phyloP scores from a whole-genome alignment of 2,113 vertebrate genomes.

The Prionailurus bengalensis region DNA sequence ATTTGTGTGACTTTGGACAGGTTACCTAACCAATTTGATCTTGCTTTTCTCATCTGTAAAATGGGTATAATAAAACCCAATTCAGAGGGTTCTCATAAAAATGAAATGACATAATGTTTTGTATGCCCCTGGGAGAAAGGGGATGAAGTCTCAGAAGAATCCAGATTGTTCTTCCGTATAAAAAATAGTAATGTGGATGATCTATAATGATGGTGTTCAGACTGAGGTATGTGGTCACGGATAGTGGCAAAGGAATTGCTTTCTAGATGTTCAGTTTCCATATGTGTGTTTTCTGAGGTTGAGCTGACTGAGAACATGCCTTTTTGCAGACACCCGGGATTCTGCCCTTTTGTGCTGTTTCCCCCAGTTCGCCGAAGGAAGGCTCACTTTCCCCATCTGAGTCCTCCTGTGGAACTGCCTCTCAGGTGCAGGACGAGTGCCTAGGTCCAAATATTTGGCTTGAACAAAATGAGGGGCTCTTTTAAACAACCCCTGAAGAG shows the following conservation, averaged over 20 bases:
- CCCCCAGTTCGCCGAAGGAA: not conserved
- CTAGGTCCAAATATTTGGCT: not conserved
- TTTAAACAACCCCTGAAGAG: not conserved
- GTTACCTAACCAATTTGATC: not conserved
- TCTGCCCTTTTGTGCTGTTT: fast-evolving
- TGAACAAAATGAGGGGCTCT: no score
- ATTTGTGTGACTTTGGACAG: not conserved
- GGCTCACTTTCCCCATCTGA: not conserved
- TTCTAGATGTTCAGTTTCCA: not conserved
- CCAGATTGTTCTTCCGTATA: no score
- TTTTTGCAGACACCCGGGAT: not conserved
- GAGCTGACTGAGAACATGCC: not conserved
- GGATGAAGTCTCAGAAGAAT: not conserved
- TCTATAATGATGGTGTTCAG: not conserved
- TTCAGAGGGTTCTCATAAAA: not conserved
- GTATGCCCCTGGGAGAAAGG: not conserved
- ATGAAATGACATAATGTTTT: not conserved
- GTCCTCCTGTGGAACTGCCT: not conserved
- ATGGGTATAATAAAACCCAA: not conserved
- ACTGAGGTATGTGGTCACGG: no score
- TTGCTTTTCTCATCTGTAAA: not conserved
- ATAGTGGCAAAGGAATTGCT: not conserved
- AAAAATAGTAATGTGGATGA: no score
- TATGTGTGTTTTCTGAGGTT: not conserved
- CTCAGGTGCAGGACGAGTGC: no score